Evolutionary conservation across 2,888 invertebrate species (phyloP).

Genomic region (Lycophotia porphyrea): DNA sequence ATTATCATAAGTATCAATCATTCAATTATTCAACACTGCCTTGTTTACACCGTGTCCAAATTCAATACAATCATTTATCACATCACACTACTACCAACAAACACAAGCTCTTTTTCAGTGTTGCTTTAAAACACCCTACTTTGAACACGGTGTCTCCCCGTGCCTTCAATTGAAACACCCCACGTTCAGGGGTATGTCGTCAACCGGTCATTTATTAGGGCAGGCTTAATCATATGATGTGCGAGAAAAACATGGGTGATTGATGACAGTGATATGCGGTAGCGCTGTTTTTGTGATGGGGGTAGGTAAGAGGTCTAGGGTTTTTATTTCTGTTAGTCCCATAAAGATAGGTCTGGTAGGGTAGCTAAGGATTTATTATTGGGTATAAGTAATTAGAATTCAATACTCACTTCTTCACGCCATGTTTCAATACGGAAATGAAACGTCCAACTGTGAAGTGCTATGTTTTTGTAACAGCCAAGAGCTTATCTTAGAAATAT

Average conservation of each 20-base stretch:
- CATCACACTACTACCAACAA: neutral
- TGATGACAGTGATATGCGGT: conserved; percentile 39
- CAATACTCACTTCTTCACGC: neutral
- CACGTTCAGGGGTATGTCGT: conserved; percentile 9
- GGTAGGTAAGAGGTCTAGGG: neutral
- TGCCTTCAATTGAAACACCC: conserved; percentile 33
- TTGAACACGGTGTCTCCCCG: conserved; percentile 28
- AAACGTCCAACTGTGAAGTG: neutral
- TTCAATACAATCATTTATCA: too few species aligned
- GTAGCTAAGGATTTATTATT: neutral
- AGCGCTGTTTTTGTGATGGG: conserved; percentile 39
- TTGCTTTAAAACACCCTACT: neutral
- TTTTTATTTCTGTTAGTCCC: neutral
- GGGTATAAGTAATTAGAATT: neutral
- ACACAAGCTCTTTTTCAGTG: neutral
- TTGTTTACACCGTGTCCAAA: neutral
- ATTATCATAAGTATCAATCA: neutral
- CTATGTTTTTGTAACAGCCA: too few species aligned
- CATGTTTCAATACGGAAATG: neutral
- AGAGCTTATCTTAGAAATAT: neutral
- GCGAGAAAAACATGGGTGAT: conserved; percentile 46
- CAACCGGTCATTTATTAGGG: conserved; percentile 39
- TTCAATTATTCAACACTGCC: neutral
- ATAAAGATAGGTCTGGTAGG: neutral
- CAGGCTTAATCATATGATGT: conserved; percentile 36